Base-by-base conservation (phyloP, 37 sponge, comb jelly and placozoan species). In the Lycopodina hypogea region DNA sequence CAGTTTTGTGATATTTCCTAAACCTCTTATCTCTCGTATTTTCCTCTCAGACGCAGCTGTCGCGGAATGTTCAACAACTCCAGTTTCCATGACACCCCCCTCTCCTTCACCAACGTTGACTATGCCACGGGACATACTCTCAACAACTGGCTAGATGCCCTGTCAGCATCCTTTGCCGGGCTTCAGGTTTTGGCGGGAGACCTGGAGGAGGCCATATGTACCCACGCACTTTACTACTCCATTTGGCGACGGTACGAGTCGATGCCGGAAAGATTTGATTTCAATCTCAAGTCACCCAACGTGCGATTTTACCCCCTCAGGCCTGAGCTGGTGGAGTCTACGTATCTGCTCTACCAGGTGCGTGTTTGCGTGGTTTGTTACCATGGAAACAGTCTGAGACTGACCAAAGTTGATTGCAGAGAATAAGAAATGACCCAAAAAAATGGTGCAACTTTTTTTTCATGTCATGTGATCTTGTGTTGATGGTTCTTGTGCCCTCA, bases 311-410 rank as follows among this genome's bases (percentile, higher is more conserved):
- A 94, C 52, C 98, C 98, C 17, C 90, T 97, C 71, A 72, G 98
- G 21, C 98, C 98, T 19, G 98, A 97, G 70, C 84, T 97, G 38
- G 95, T 87, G 18, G 98, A 97, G 70, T 94, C 98, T 17, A 97
- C 98, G 15, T 97, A 97, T 68, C 57, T 97, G 18, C 84, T 97
- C 30, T 97, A 94, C 74, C 91, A 90, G 80, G 93, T 93, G 48
- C 12, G 14, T 28, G 26, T 3, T 11, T 35, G 34, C 3, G 29
- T 21, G 4, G 48, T 30, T 69, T 12, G 17, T 69, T 63, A 24
- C 29, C 9, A 63, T 28, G 65, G 9, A 28, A n/a, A n/a, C n/a
- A n/a, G n/a, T n/a, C n/a, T n/a, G 56, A 19, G 18, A 19, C 18
- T 19, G 56, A 53, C 56, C 56, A 53, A 14, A 19, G 56, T 19